Evolutionary conservation across 2,888 invertebrate species (phyloP).

Genomic region (Protonemura montana): DNA sequence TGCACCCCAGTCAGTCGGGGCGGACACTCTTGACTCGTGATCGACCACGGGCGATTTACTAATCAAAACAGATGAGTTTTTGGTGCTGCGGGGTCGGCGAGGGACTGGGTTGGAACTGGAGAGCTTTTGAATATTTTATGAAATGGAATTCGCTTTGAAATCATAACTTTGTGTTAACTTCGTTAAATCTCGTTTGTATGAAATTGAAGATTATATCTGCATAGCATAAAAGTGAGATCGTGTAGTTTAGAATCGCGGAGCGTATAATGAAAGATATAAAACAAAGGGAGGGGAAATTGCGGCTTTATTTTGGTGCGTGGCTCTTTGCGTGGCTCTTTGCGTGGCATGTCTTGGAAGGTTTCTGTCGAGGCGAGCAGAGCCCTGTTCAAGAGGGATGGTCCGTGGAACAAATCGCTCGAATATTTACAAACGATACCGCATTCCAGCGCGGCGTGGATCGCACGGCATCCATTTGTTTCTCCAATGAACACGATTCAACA

Average conservation of each 20-base stretch:
- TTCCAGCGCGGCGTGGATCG: too few species aligned
- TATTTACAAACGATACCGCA: background rate
- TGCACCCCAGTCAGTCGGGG: background rate
- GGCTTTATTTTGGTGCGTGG: background rate
- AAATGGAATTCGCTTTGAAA: background rate
- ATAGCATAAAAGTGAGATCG: background rate
- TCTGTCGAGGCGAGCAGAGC: background rate
- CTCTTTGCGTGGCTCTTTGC: background rate
- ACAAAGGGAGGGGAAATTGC: background rate
- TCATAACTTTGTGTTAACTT: background rate
- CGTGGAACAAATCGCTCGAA: background rate
- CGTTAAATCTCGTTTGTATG: background rate
- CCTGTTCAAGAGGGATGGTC: background rate
- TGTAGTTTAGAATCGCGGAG: too few species aligned
- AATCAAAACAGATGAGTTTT: slow-evolving; percentile 30
- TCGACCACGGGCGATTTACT: slow-evolving; percentile 8
- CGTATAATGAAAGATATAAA: too few species aligned
- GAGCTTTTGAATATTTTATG: background rate
- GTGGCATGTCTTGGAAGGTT: background rate
- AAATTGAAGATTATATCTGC: slow-evolving; percentile 12
- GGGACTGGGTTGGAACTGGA: background rate
- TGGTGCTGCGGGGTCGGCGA: background rate
- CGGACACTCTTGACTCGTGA: background rate
- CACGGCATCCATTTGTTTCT: background rate
- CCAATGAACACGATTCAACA: background rate